Base-by-base conservation (phyloP, 2,113 vertebrate genomes). In the Perca flavescens region DNA sequence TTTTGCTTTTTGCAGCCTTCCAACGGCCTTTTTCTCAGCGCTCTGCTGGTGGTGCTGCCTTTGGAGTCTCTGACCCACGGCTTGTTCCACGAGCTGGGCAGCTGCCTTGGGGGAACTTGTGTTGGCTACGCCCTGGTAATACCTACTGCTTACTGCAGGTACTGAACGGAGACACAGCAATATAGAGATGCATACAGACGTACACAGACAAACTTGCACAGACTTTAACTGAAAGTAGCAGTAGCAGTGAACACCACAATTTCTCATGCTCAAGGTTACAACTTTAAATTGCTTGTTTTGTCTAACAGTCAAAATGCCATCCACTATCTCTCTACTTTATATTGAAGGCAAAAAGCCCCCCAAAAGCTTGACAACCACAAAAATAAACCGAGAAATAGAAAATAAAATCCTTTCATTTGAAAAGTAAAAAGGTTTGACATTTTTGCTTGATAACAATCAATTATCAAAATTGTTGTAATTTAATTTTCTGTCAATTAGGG, bases 91-190 rank as follows among this genome's bases (percentile, higher is more conserved):
- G 98, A 99, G 85, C 87, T 99, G 71, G 98, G 98, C 63, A 96
- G 91, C 92, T 97, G 97, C 90, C 93, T 99, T 88, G 98, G 98
- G 91, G 98, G 98, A 89, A 99, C 98, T 0, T 99, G 97, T 36
- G 96, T 98, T 34, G 98, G 98, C 69, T 99, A 99, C 81, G 98
- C 98, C 8, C 91, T 99, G 89, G 97, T 99, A 73, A 96, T 99
- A 92, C 98, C 98, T 34, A 98, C 97, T 40, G 96, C 96, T 81
- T 99, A 97, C 78, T 96, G 95, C 97, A 99, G 98, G 98, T 99
- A 97, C 25, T 25, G 6, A 49, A 58, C 7, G 19, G 11, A 50
- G 10, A 4, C 25, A 66, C 2, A 10, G 21, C 16, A 31, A 63
- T 56, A 12, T 7, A 70, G 2, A 50, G 22, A 36, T 6, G 28